Conservation (phyloP, 2,797 vertebrate species). For the Sebastes oblongus region DNA sequence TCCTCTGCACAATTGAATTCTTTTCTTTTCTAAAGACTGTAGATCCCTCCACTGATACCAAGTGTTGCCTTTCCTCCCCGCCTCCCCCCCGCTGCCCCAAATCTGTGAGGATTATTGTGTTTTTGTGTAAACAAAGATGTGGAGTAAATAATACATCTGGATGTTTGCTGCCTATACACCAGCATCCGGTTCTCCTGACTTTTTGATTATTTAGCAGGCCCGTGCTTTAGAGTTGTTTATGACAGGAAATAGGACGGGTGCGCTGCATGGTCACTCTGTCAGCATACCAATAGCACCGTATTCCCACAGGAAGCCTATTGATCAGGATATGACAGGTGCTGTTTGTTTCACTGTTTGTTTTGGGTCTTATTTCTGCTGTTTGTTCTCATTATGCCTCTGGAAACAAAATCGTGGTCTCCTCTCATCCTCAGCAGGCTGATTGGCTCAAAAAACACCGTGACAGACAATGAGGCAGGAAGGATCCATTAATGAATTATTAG, state of each 20-base stretch:
- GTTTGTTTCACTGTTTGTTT: conserved; percentile 29
- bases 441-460: conserved; percentile 4
- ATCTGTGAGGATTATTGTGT: conserved; percentile 74
- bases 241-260: conserved; percentile 44
- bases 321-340: conserved; percentile 55
- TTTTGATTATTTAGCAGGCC: conserved; percentile 55
- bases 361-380: neutral
- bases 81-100: conserved; percentile 29
- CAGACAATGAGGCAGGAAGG: conserved; percentile 2
- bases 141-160: conserved; percentile 67
- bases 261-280: conserved; percentile 20
- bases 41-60: conserved; percentile 74
- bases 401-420: neutral
- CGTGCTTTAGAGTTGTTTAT: conserved; percentile 46
- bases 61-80: conserved; percentile 40
- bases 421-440: neutral
- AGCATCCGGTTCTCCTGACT: conserved; percentile 27
- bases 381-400: neutral
- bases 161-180: conserved; percentile 34
- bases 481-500: conserved; percentile 23
- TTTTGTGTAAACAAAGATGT: conserved; percentile 69
- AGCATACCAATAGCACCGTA: conserved; percentile 23
- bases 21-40: conserved; percentile 68
- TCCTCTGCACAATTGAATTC: conserved; percentile 76
- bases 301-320: conserved; percentile 56